These are phyloP conservation scores for Achatina immaculata DNA, from an alignment of 1,140 invertebrate species.

Conservation along the genomic window DNA sequence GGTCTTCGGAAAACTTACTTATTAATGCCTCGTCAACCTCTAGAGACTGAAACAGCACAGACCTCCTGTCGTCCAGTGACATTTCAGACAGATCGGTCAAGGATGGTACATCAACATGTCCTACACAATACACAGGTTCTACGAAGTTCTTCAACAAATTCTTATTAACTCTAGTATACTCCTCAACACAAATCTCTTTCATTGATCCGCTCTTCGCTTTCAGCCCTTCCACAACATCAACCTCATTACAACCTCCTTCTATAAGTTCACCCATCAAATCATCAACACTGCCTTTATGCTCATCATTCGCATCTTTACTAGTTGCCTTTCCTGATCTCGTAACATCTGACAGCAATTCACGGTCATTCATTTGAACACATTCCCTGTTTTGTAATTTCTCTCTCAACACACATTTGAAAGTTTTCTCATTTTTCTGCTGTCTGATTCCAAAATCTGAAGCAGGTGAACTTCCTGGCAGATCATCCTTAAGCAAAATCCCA, in stretches of 20 bases:
- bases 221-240: constrained; percentile 9
- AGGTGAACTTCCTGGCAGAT: no score
- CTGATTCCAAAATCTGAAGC: no score
- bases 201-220: constrained; percentile 36
- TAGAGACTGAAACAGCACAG: constrained; percentile 52
- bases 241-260: neutral
- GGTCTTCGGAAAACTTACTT: constrained; percentile 74
- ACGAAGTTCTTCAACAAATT: constrained; percentile 58
- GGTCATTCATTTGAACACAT: no score
- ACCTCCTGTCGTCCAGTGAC: constrained; percentile 26
- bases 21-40: constrained; percentile 44
- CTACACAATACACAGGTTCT: constrained; percentile 45
- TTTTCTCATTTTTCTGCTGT: no score
- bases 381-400: no score
- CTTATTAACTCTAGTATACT: constrained; percentile 63
- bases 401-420: no score
- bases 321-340: no score
- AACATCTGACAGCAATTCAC: no score
- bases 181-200: constrained; percentile 63
- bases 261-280: no score
- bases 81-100: constrained; percentile 51
- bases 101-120: constrained; percentile 51
- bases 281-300: no score
- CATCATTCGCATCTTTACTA: no score
- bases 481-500: constrained; percentile 74